These are phyloP conservation scores for Clangula hyemalis DNA, from an alignment of 2,797 vertebrate species.

Conservation along the genomic window DNA sequence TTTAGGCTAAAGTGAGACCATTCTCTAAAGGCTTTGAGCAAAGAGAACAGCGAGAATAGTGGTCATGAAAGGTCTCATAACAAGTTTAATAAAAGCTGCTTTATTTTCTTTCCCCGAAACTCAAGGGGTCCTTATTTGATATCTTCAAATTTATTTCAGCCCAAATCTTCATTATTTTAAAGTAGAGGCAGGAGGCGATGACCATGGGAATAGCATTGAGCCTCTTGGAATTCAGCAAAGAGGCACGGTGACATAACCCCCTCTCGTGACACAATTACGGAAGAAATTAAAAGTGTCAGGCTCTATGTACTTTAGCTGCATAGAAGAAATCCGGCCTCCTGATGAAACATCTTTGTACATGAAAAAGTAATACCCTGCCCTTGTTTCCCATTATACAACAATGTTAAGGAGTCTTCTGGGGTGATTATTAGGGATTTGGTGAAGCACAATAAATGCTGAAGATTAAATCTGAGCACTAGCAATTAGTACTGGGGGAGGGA, in stretches of 20 bases:
- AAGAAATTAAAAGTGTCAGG: slow-evolving; percentile 78
- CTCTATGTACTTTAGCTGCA: slow-evolving; percentile 65
- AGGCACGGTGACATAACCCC: slow-evolving; percentile 67
- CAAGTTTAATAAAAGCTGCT: slow-evolving; percentile 82
- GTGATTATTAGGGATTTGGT: slow-evolving; percentile 75
- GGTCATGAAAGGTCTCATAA: slow-evolving; percentile 79
- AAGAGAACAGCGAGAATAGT: slow-evolving; percentile 73
- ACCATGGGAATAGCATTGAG: slow-evolving; percentile 72
- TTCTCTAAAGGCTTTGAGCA: slow-evolving; percentile 75
- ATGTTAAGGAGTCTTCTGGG: slow-evolving; percentile 76
- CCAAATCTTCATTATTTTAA: slow-evolving; percentile 82
- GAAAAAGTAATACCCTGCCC: slow-evolving; percentile 76
- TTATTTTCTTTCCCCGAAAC: slow-evolving; percentile 79
- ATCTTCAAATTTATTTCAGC: slow-evolving; percentile 82
- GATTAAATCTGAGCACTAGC: slow-evolving; percentile 71
- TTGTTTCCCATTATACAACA: slow-evolving; percentile 76
- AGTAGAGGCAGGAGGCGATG: slow-evolving; percentile 73
- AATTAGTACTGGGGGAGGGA: slow-evolving; percentile 70
- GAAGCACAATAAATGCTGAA: slow-evolving; percentile 71
- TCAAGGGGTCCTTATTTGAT: slow-evolving; percentile 79
- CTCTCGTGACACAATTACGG: slow-evolving; percentile 72
- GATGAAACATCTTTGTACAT: slow-evolving; percentile 74
- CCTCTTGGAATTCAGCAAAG: slow-evolving; percentile 70
- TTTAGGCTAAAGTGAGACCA: slow-evolving; percentile 72
- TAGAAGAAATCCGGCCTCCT: slow-evolving; percentile 71